Base-by-base conservation (phyloP, 2,888 invertebrate genomes). In the Aphodius granarius region DNA sequence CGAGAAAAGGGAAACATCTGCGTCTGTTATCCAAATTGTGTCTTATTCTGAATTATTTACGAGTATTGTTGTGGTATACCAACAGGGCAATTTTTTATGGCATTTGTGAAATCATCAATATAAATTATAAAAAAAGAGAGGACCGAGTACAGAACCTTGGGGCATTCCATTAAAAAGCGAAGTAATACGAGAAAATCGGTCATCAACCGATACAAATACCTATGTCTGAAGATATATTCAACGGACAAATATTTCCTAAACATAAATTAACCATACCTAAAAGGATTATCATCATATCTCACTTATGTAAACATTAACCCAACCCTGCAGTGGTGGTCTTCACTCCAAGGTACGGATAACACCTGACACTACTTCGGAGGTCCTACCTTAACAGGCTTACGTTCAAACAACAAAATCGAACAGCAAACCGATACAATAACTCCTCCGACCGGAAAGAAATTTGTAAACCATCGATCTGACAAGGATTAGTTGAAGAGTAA, bases 401-500 rank as follows among this genome's bases (percentile, higher is more conserved):
- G 43, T 13, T 13, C 43, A 2, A 43, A 43, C 43, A 43, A 43
- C 43, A 43, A 43, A 43, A 43, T 43, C 43, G 43, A 43, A 43
- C 3, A 13, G 43, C 43, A 43, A 43, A 3, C 43, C 43, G 3
- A n/a, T 68, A 68, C 68, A 68, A 68, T 20, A 20, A 68, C n/a
- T 19, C n/a, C n/a, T 68, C 22, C 21, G 22, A 21, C 68, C 68
- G 68, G 22, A 68, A 66, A 20, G 19, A 68, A 68, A 68, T 68
- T 68, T 68, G 68, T 68, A 19, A 68, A 68, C 68, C 22, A 68
- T 68, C 68, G 18, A 68, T 20, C 20, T n/a, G 68, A 68, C 68
- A 68, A 19, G 68, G 68, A 68, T 68, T 68, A 68, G 68, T 9
- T 21, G 9, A 20, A 20, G 68, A 68, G 22, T 20, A 68, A 68